These are phyloP conservation scores for Perizoma flavofasciatum DNA, from an alignment of 2,888 invertebrate species.

Conservation along the genomic window DNA sequence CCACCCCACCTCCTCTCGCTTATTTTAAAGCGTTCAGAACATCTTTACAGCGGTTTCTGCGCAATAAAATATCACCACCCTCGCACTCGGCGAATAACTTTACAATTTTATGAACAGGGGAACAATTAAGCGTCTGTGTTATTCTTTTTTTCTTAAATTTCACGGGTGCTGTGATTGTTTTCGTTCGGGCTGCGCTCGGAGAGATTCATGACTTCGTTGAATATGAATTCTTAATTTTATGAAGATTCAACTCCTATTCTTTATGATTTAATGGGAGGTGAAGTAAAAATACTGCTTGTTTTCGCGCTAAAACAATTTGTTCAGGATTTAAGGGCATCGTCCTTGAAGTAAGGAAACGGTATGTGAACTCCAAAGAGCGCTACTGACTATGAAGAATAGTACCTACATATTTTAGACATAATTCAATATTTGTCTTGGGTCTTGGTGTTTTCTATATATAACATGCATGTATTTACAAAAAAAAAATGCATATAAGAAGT, in stretches of 20 bases:
- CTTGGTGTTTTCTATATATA: no score
- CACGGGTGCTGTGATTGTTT: conserved; percentile 75
- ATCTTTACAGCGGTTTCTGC: conserved; percentile 83
- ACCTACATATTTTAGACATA: no score
- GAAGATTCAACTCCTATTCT: conserved; percentile 69
- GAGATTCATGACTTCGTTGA: conserved; percentile 77
- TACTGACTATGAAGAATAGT: no score
- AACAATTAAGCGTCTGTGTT: conserved; percentile 80
- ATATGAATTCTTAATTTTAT: conserved; percentile 81
- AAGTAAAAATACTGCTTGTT: conserved; percentile 45
- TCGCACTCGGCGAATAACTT: conserved; percentile 76
- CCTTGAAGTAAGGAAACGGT: no score
- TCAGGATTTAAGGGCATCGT: conserved; percentile 23
- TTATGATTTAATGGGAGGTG: conserved; percentile 60
- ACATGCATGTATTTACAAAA: no score
- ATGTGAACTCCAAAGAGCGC: no score
- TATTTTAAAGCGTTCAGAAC: conserved; percentile 81
- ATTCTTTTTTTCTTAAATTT: conserved; percentile 78
- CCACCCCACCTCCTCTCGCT: conserved; percentile 62
- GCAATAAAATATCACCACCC: conserved; percentile 82
- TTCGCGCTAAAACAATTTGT: conserved; percentile 28
- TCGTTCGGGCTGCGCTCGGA: conserved; percentile 61
- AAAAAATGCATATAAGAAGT: no score
- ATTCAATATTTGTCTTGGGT: no score
- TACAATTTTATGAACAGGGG: conserved; percentile 83